These are phyloP conservation scores for Amphiprion percula DNA, from an alignment of 2,113 vertebrate species.

Conservation along the genomic window DNA sequence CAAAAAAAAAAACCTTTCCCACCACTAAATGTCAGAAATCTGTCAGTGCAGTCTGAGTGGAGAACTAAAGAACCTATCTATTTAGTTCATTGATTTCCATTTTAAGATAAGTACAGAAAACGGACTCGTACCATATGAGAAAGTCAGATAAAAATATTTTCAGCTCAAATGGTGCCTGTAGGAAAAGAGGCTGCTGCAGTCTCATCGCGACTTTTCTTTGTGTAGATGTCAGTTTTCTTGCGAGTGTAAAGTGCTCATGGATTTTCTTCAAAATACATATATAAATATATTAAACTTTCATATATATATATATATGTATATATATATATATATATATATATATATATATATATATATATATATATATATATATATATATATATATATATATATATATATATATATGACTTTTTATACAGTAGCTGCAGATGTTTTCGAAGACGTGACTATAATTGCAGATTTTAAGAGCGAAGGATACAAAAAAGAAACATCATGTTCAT, in stretches of 20 bases:
- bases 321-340: constrained; percentile 12
- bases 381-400: constrained; percentile 10
- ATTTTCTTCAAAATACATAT: constrained; percentile 16
- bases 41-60: constrained; percentile 11
- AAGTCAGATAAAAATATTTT: constrained; percentile 38
- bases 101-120: constrained; percentile 26
- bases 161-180: constrained; percentile 20
- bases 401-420: constrained; percentile 8
- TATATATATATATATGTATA: constrained; percentile 23
- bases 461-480: constrained; percentile 24
- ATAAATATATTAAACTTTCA: not conserved
- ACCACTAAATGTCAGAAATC: constrained; percentile 10
- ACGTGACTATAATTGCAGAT: constrained; percentile 19
- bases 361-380: constrained; percentile 12
- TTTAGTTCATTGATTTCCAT: constrained; percentile 33
- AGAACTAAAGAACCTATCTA: not conserved
- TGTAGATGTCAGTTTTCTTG: constrained; percentile 43
- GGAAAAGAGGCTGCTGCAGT: constrained; percentile 4
- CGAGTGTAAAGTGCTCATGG: constrained; percentile 12
- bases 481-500: constrained; percentile 20
- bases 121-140: constrained; percentile 10
- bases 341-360: constrained; percentile 16
- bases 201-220: constrained; percentile 43
- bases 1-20: constrained; percentile 10
- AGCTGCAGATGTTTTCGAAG: constrained; percentile 38